These are phyloP conservation scores for Heliothis subflexa DNA, from an alignment of 1,140 invertebrate species.

Conservation along the genomic window DNA sequence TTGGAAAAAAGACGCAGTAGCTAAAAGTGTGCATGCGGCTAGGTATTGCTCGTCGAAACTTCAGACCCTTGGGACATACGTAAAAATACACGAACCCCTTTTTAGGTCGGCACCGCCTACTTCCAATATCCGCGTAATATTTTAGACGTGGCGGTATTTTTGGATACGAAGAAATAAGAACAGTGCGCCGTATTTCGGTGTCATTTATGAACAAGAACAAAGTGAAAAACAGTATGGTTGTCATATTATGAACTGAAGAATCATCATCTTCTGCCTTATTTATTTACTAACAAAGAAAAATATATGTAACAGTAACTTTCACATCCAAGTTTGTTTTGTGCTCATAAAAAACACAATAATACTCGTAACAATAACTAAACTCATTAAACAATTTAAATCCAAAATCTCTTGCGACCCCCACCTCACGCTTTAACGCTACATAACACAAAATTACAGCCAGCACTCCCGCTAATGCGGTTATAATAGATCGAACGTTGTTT, in stretches of 20 bases:
- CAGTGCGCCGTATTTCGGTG: too few relatives aligned
- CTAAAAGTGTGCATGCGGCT: slow-evolving; percentile 13
- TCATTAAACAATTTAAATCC: slow-evolving; percentile 10
- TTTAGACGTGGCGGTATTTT: slow-evolving; percentile 27
- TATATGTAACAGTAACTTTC: too few relatives aligned
- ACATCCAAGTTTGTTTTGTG: too few relatives aligned
- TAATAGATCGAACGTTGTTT: slow-evolving; percentile 56
- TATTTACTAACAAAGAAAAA: too few relatives aligned
- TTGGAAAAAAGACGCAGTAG: slow-evolving; percentile 9
- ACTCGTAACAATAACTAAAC: neutral
- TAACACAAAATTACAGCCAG: neutral
- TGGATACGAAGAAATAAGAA: neutral
- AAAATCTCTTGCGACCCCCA: neutral
- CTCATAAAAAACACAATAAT: neutral
- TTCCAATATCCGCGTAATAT: slow-evolving; percentile 44
- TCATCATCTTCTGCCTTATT: neutral
- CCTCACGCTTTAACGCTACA: neutral
- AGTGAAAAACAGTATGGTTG: neutral
- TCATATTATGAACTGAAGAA: neutral
- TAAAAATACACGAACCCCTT: slow-evolving; percentile 39
- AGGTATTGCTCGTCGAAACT: slow-evolving; percentile 29
- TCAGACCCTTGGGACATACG: slow-evolving; percentile 40
- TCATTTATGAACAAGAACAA: neutral
- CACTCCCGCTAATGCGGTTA: slow-evolving; percentile 39
- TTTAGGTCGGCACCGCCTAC: slow-evolving; percentile 17